Percentiles rank a stretch among this genome's conserved stretches.
Conservation (phyloP, 2,888 invertebrate species). For the Rhogogaster chlorosoma region DNA sequence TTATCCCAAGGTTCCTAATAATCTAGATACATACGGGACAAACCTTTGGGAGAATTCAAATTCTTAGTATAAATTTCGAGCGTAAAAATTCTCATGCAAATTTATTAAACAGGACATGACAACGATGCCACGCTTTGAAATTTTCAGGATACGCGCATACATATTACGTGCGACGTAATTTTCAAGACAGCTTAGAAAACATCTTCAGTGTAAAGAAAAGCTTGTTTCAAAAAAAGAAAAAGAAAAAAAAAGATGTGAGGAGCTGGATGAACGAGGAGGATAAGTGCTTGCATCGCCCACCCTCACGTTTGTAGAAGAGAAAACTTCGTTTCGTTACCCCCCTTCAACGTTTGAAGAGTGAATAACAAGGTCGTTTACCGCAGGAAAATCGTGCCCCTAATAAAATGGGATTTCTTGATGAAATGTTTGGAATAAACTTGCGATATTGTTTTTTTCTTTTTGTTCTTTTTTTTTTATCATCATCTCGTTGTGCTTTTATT, state of each 20-base stretch:
- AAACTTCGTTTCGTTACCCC: background rate
- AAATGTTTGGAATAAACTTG: slow-evolving; percentile 8
- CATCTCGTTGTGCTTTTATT: background rate
- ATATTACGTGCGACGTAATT: background rate
- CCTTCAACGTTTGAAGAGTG: slow-evolving; percentile 8
- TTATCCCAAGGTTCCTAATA: background rate
- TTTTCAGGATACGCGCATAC: background rate
- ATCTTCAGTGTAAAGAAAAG: background rate
- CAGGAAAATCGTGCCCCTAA: background rate
- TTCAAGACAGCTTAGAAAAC: background rate
- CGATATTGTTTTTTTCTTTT: background rate
- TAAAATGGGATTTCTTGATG: slow-evolving; percentile 12
- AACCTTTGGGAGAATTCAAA: background rate
- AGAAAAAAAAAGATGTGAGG: too few relatives aligned
- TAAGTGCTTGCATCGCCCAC: background rate
- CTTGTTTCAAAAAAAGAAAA: background rate
- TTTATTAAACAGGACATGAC: background rate
- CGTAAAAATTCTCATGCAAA: background rate
- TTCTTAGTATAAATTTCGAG: background rate
- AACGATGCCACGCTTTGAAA: background rate
- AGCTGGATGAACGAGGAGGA: background rate
- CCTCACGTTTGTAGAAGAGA: background rate
- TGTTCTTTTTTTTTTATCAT: background rate
- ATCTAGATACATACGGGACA: background rate
- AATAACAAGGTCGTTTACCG: slow-evolving; percentile 13